Conservation (phyloP, 53 echinoderm and acorn worm species). For the Luidia sarsii region DNA sequence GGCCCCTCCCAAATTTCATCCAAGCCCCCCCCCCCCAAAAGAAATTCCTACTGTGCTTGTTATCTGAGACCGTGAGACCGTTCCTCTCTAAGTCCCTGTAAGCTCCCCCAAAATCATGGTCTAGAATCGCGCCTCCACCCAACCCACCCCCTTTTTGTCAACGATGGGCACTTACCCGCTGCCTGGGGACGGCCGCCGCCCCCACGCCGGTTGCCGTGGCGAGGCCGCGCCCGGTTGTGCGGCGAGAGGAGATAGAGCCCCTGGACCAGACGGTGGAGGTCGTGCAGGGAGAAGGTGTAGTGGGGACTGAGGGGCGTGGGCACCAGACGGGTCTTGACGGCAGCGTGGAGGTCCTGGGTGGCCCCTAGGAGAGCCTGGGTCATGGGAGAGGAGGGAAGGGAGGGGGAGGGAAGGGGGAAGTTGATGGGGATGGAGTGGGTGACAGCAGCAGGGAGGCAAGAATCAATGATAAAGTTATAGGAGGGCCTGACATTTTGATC, state of each 20-base stretch:
- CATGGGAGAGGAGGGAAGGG: too few relatives aligned
- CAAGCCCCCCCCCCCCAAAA: too few relatives aligned
- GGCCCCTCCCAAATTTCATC: too few relatives aligned
- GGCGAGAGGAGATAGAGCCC: constrained; percentile 91
- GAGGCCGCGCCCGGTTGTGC: constrained; percentile 70
- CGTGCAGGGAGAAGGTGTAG: constrained; percentile 93
- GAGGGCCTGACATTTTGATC: too few relatives aligned
- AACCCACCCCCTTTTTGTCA: too few relatives aligned
- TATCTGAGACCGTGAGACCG: background rate
- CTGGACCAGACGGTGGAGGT: constrained; percentile 73
- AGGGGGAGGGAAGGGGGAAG: too few relatives aligned
- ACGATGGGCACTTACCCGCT: constrained; percentile 32
- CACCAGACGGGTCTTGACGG: constrained; percentile 63
- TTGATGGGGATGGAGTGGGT: too few relatives aligned
- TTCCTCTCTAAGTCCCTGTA: too few relatives aligned
- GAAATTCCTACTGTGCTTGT: too few relatives aligned
- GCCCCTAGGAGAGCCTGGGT: constrained; percentile 89
- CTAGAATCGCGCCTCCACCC: too few relatives aligned
- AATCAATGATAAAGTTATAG: too few relatives aligned
- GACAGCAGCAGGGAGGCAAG: too few relatives aligned
- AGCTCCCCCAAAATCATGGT: background rate
- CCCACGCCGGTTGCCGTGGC: constrained; percentile 68
- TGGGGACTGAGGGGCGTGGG: constrained; percentile 87
- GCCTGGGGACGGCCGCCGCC: constrained; percentile 49
- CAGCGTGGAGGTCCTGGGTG: constrained; percentile 65